Evolutionary conservation across 2,888 invertebrate species (phyloP), one percentile per base, ranked within the genome.

Genomic region (Drosophila fulvimacula): DNA sequence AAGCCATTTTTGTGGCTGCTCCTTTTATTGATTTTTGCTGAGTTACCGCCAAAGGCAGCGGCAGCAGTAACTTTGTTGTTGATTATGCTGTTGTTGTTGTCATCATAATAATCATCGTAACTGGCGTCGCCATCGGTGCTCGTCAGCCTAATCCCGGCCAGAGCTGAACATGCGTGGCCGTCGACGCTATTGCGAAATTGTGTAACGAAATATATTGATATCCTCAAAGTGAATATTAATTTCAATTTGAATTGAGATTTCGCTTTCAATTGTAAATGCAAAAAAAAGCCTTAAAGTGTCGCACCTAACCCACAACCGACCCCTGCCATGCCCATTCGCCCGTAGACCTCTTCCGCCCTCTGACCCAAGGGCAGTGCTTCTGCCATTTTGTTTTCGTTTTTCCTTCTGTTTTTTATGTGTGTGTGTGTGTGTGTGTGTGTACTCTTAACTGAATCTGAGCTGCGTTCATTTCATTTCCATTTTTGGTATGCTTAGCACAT

Each of bases 221-320:
- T 74, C 41, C 76, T 71, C 71, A 76, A 82, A 76, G 71, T 81
- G 83, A 81, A 83, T 81, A 83, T 81, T 83, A 83, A 83, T 83
- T 82, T 83, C 69, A 81, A 81, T 76, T 82, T 67, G 51, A 67
- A 73, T 83, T 73, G 76, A 71, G 60, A 52, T 52, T 52, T 52
- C 52, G 52, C 72, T 76, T 66, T 79, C 69, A 73, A 79, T 79
- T 73, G 81, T 49, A 32, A 69, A 79, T 32, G 30, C 53, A 53
- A 57, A 57, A 57, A 57, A 56, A 67, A 56, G 44, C 57, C 57
- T 49, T 70, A 39, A 66, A 61, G 60, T 71, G 39, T 46, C 55
- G 70, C 63, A 21, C 17, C 44, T 46, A 19, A 48, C 19, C 39
- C 39, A 48, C 19, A 19, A 15, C n/a, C n/a, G 4, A 4, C 9